These are phyloP conservation scores for Achatina immaculata DNA, from an alignment of 1,140 invertebrate genomes.

Conservation along the genomic window DNA sequence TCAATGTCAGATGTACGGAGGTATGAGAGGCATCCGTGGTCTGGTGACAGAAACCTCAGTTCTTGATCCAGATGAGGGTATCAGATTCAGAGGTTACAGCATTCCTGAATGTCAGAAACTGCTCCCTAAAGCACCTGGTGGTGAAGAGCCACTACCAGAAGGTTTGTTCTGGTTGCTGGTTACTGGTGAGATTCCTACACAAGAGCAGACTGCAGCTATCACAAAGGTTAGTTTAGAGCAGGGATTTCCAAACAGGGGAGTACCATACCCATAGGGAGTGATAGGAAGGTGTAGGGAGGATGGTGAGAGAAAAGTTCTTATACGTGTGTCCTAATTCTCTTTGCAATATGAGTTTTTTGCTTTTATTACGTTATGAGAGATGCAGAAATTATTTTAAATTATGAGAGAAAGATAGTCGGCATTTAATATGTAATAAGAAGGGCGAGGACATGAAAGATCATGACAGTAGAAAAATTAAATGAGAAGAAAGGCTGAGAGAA, in stretches of 20 bases:
- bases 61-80: constrained; percentile 94
- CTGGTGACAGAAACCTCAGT: constrained; percentile 96
- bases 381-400: too few relatives aligned
- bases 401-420: too few relatives aligned
- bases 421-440: too few relatives aligned
- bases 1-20: constrained; percentile 90
- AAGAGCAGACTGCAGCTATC: constrained; percentile 80
- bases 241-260: too few relatives aligned
- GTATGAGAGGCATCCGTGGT: constrained; percentile 96
- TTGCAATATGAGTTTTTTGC: too few relatives aligned
- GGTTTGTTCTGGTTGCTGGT: constrained; percentile 95
- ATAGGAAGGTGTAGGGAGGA: too few relatives aligned
- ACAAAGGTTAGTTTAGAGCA: constrained; percentile 77
- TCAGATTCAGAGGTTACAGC: constrained; percentile 93
- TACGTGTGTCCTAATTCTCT: too few relatives aligned
- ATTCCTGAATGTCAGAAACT: constrained; percentile 95
- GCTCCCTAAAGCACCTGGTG: constrained; percentile 87
- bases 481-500: too few relatives aligned
- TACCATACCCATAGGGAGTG: neutral
- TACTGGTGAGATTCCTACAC: constrained; percentile 91
- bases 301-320: too few relatives aligned
- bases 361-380: too few relatives aligned
- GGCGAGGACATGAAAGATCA: too few relatives aligned
- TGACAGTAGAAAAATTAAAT: too few relatives aligned
- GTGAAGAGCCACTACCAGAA: constrained; percentile 92